These are phyloP conservation scores for Lasioglossum marginatum DNA, from an alignment of 2,888 invertebrate species.

Conservation along the genomic window DNA sequence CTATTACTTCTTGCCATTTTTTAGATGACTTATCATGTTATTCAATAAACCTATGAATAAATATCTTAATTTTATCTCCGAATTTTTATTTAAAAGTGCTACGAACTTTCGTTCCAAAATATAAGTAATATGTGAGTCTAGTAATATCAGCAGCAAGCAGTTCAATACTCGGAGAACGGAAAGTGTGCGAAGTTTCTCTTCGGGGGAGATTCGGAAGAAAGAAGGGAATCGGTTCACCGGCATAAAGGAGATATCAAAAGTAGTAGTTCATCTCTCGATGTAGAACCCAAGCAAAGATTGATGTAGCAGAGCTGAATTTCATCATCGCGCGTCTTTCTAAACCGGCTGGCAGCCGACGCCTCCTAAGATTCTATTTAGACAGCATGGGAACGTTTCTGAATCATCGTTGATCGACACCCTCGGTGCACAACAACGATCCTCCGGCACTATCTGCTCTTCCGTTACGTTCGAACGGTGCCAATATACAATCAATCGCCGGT, in stretches of 20 bases:
- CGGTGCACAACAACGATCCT: constrained; percentile 30
- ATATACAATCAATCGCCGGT: constrained; percentile 70
- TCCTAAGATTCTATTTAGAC: constrained; percentile 69
- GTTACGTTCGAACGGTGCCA: constrained; percentile 58
- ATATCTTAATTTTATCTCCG: too few relatives aligned
- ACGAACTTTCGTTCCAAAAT: too few relatives aligned
- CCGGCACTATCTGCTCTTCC: constrained; percentile 39
- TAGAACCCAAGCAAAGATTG: constrained; percentile 43
- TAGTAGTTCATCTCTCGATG: constrained; percentile 38
- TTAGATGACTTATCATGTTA: too few relatives aligned
- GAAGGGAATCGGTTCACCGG: constrained; percentile 8
- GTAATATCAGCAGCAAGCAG: background rate
- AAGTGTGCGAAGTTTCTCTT: background rate
- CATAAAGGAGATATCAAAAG: constrained; percentile 44
- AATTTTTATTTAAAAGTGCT: too few relatives aligned
- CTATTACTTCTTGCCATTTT: too few relatives aligned
- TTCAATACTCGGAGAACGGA: background rate
- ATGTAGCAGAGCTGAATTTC: constrained; percentile 49
- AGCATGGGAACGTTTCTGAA: constrained; percentile 77
- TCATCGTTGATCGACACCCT: constrained; percentile 64
- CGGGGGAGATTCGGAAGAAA: background rate
- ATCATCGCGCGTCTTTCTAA: constrained; percentile 35
- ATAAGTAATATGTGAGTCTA: background rate
- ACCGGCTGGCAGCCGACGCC: constrained; percentile 32
- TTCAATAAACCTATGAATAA: too few relatives aligned